Conservation (phyloP, 1,140 invertebrate species). For the Homalodisca vitripennis region DNA sequence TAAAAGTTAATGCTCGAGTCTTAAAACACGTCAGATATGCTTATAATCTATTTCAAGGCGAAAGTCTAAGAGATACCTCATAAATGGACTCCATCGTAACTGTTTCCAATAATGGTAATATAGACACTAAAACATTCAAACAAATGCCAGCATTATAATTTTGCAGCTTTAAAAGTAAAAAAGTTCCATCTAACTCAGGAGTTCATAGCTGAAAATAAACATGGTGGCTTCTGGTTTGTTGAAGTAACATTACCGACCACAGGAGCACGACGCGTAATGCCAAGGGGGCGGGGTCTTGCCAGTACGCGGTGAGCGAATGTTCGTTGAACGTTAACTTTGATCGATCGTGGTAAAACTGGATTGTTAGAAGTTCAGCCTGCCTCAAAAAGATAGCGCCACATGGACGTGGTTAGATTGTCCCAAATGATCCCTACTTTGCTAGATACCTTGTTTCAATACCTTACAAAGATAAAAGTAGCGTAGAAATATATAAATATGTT, state of each 20-base stretch:
- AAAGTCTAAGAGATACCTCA: no score
- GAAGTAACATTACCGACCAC: neutral
- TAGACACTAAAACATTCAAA: no score
- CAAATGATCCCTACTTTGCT: constrained; percentile 24
- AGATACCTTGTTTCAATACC: constrained; percentile 24
- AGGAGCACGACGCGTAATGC: neutral
- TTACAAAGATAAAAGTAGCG: constrained; percentile 20
- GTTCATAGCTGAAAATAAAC: neutral
- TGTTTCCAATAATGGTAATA: no score
- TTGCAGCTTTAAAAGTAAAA: no score
- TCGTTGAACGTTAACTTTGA: neutral
- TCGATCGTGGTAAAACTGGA: neutral
- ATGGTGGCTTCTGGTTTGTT: neutral
- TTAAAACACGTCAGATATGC: no score
- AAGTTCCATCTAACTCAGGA: no score
- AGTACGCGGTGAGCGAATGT: neutral
- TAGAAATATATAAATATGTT: constrained; percentile 14
- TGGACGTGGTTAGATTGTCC: constrained; percentile 19
- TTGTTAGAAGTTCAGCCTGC: neutral
- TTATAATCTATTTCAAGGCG: no score
- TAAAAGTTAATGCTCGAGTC: no score
- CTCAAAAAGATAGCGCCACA: constrained; percentile 11
- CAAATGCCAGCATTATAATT: no score
- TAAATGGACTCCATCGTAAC: no score
- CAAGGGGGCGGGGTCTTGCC: neutral